phyloP scores from a whole-genome alignment of 2,797 vertebrate species.

The Pseudochaenichthys georgianus region DNA sequence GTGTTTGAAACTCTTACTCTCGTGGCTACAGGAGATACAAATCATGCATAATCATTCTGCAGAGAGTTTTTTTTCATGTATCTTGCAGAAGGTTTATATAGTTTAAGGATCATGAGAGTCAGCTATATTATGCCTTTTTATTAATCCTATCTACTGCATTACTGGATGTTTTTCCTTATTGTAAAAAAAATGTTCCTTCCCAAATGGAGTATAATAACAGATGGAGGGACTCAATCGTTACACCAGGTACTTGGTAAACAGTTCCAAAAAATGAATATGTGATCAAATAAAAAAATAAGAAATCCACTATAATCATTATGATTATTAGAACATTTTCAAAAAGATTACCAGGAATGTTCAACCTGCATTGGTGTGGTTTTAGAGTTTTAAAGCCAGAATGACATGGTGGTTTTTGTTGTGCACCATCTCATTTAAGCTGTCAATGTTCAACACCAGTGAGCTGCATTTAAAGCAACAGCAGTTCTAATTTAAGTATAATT shows the following conservation, averaged over 20 bases:
- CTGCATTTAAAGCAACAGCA: too few species aligned
- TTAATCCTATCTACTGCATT: neutral
- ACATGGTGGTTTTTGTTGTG: neutral
- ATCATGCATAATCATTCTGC: neutral
- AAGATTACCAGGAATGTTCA: neutral
- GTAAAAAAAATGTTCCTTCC: neutral
- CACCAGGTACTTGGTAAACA: neutral
- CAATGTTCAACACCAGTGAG: neutral
- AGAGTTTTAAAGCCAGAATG: neutral
- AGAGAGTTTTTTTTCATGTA: neutral
- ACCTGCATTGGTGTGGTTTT: neutral
- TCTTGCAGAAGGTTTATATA: neutral
- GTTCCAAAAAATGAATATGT: neutral
- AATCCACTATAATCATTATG: neutral
- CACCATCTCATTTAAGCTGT: neutral
- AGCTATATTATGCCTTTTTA: constrained; percentile 5
- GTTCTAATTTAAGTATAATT: neutral
- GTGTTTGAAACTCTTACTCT: too few species aligned
- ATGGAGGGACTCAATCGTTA: too few species aligned
- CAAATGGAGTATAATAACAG: too few species aligned
- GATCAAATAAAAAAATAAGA: neutral
- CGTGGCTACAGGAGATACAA: too few species aligned
- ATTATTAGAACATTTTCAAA: neutral
- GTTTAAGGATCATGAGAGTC: neutral
- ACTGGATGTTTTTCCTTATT: neutral